Percentiles rank a stretch among this genome's conserved stretches.
Conservation (phyloP, 2,888 invertebrate genomes). For the Apotomis capreana region DNA sequence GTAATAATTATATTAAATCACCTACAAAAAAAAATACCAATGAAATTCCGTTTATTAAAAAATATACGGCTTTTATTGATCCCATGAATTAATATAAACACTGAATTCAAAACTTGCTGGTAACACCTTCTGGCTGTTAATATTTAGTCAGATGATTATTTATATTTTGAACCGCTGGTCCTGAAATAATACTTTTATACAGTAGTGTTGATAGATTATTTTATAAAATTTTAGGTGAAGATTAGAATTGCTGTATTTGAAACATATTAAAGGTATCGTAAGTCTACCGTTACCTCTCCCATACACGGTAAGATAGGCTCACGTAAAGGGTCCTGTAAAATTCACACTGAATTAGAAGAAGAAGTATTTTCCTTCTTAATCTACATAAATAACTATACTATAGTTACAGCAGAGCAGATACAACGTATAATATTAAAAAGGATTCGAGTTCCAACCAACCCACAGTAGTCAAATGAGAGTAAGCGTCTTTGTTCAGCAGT, state of each 20-base stretch:
- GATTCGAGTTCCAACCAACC: constrained; percentile 13
- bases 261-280: constrained; percentile 10
- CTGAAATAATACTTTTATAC: not conserved
- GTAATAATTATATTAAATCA: not conserved
- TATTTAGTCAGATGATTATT: too few relatives aligned
- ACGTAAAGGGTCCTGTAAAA: constrained; percentile 37
- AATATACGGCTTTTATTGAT: too few relatives aligned
- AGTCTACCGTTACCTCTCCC: constrained; percentile 38
- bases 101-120: too few relatives aligned
- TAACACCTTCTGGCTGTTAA: too few relatives aligned
- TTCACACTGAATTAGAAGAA: constrained; percentile 37
- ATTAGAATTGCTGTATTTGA: not conserved
- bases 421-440: constrained; percentile 1
- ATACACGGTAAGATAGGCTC: constrained; percentile 32
- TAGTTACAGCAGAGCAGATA: constrained; percentile 8
- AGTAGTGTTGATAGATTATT: not conserved
- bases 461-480: constrained; percentile 36
- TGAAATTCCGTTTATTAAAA: too few relatives aligned
- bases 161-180: not conserved
- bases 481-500: constrained; percentile 40
- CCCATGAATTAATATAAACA: too few relatives aligned
- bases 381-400: not conserved
- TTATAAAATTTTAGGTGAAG: not conserved
- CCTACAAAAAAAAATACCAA: not conserved
- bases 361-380: constrained; percentile 19